Base-by-base conservation (phyloP, 1,140 invertebrate species). In the Bombus sibiricus region DNA sequence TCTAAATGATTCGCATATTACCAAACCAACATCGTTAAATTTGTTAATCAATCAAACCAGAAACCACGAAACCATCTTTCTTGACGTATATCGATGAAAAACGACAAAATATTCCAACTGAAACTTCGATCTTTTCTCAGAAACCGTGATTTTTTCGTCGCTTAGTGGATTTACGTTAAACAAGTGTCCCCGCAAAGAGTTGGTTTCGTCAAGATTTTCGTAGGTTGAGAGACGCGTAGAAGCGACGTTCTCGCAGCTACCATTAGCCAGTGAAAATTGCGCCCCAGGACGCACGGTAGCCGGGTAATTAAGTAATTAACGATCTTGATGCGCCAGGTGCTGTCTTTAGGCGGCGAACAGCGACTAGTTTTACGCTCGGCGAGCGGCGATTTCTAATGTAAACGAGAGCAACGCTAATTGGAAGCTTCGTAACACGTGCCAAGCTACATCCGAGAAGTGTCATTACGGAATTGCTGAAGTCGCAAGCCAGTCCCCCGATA, bases 291-390 rank as follows among this genome's bases (percentile, higher is more conserved):
- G 74, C 78, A 62, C 53, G 72, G 81, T 80, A 79, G 76, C 64
- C 71, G 87, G 85, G 82, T 90, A 91, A 91, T 91, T 88, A 88
- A 91, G 90, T 91, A 91, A 91, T 91, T 91, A 91, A 91, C 90
- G 81, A 86, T 88, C 78, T 83, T 69, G 81, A 86, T 83, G 83
- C 78, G 66, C 74, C 84, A 85, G 81, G 81, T 83, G 83, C 41
- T 41, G 76, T 88, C 82, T 91, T 80, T 84, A 86, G 81, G 66
- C 72, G 71, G 76, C 68, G 79, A 81, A 71, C 73, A 73, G 75
- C 75, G 81, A 90, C 75, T 89, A 90, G 85, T 88, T 91, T 91
- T 91, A 90, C 90, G 78, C 82, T 83, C 77, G 75, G 68, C 73
- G 77, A 78, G 41, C 69, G 83, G 83, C 84, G 81, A 90, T 91